These are phyloP conservation scores for Therioaphis trifolii DNA, from an alignment of 2,888 invertebrate genomes.

Conservation along the genomic window DNA sequence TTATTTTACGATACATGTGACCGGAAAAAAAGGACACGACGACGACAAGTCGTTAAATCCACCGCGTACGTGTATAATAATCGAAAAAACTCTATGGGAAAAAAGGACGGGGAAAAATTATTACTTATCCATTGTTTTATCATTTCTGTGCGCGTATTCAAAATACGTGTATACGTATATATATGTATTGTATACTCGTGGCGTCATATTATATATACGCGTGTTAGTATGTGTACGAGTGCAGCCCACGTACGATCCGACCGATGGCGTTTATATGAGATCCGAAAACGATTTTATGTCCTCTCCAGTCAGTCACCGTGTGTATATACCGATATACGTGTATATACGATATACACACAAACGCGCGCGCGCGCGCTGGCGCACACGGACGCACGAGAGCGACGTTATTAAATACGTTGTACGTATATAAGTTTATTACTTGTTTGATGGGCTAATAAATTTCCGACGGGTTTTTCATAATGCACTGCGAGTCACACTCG, in stretches of 20 bases:
- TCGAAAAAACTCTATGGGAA: no score
- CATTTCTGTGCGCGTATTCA: not conserved
- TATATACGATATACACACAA: not conserved
- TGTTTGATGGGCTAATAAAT: conserved; percentile 63
- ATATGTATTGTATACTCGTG: not conserved
- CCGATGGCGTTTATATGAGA: not conserved
- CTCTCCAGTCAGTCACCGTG: not conserved
- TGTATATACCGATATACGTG: not conserved
- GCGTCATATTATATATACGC: not conserved
- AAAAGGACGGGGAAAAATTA: not conserved
- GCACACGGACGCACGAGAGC: conserved; percentile 1
- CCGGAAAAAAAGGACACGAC: conserved; percentile 38
- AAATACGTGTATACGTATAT: not conserved
- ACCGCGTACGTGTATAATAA: not conserved
- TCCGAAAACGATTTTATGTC: conserved; percentile 60
- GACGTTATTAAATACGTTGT: conserved; percentile 61
- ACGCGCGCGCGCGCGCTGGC: no score
- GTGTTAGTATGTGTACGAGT: not conserved
- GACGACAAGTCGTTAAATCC: conserved; percentile 55
- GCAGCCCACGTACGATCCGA: not conserved
- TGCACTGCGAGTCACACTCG: conserved; percentile 34
- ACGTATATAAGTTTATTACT: conserved; percentile 55
- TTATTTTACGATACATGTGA: conserved; percentile 55
- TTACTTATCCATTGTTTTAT: conserved; percentile 46
- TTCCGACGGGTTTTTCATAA: conserved; percentile 45